These are phyloP conservation scores for Cheumatopsyche charites DNA, from an alignment of 1,140 invertebrate species.

Conservation along the genomic window DNA sequence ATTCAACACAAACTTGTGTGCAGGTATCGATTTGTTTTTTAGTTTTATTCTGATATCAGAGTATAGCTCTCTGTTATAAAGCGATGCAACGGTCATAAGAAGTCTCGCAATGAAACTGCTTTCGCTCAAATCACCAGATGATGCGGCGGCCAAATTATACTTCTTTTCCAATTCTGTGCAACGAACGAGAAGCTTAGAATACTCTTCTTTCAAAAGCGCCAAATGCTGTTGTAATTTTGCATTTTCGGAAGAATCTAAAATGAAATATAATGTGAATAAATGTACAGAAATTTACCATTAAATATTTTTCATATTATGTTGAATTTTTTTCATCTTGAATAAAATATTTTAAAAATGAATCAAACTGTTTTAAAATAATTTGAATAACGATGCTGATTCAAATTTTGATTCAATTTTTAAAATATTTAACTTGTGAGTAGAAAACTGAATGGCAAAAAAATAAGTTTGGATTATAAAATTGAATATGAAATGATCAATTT, in stretches of 20 bases:
- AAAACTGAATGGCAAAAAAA: no score
- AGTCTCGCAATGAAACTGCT: conserved; percentile 83
- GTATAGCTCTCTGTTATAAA: conserved; percentile 81
- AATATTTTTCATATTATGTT: no score
- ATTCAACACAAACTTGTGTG: conserved; percentile 88
- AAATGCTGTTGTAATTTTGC: conserved; percentile 87
- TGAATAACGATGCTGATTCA: background rate
- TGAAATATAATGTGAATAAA: background rate
- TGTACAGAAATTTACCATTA: no score
- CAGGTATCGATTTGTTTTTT: conserved; percentile 72
- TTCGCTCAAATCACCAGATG: conserved; percentile 59
- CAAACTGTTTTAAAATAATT: no score
- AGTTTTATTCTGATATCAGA: conserved; percentile 78
- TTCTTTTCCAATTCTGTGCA: conserved; percentile 84
- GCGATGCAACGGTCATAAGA: conserved; percentile 76
- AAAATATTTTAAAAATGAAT: background rate
- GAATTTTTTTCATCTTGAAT: background rate
- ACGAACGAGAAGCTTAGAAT: conserved; percentile 85
- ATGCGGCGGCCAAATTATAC: conserved; percentile 74
- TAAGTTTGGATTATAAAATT: no score
- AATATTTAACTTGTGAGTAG: no score
- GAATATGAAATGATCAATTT: no score
- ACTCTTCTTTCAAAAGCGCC: conserved; percentile 84
- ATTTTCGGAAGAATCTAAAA: conserved; percentile 59
- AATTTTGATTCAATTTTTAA: no score